These are phyloP conservation scores for Pilophorus perplexus DNA, from an alignment of 2,888 invertebrate genomes.

Conservation along the genomic window DNA sequence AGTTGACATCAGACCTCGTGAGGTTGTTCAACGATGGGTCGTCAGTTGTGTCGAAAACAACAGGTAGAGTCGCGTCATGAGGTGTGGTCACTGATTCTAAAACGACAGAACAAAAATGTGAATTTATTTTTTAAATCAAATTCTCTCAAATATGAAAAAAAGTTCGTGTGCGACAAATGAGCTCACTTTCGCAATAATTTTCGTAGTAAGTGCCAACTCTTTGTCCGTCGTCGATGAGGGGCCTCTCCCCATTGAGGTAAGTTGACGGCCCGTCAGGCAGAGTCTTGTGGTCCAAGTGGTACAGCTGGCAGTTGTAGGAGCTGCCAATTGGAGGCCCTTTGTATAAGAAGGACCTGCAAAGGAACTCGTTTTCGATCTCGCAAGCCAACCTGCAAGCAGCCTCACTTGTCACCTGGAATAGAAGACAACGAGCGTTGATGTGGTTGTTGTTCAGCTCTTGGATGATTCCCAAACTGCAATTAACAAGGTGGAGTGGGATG, in stretches of 20 bases:
- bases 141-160: no score
- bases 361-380: conserved; percentile 88
- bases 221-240: conserved; percentile 86
- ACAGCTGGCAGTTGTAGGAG: conserved; percentile 86
- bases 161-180: neutral
- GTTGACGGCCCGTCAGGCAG: conserved; percentile 89
- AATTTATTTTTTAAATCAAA: neutral
- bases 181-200: conserved; percentile 84
- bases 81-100: conserved; percentile 55
- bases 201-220: conserved; percentile 86
- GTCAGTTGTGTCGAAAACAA: conserved; percentile 74
- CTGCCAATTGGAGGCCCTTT: conserved; percentile 65
- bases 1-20: conserved; percentile 78
- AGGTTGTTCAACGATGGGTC: conserved; percentile 71
- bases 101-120: conserved; percentile 52
- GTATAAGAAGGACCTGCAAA: conserved; percentile 80
- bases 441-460: no score
- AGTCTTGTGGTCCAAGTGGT: conserved; percentile 88
- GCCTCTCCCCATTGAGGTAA: conserved; percentile 83
- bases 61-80: conserved; percentile 61
- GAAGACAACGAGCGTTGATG: neutral
- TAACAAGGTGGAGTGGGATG: no score
- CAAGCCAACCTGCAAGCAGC: conserved; percentile 86
- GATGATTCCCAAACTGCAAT: no score
- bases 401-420: conserved; percentile 71